Evolutionary conservation across 2,113 vertebrate genomes (phyloP).

Genomic region (Felis chaus): DNA sequence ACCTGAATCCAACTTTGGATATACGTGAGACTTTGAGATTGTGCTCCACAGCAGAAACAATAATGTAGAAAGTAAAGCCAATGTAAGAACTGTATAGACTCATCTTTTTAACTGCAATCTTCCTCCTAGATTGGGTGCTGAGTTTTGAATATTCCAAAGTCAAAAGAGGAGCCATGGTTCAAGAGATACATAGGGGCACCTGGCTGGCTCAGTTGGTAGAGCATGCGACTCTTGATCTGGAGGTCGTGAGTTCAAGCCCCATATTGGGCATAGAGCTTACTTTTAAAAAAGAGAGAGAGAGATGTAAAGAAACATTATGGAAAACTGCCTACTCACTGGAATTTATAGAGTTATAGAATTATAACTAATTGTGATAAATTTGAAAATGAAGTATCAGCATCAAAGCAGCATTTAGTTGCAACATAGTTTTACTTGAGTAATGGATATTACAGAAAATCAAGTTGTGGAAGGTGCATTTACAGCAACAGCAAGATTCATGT

Average conservation of each 20-base stretch:
- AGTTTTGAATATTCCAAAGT: constrained; percentile 20
- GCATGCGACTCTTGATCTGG: not conserved
- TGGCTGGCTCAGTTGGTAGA: not conserved
- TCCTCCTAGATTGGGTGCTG: not conserved
- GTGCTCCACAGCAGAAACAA: not conserved
- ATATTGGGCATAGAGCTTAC: not conserved
- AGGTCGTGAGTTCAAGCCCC: not conserved
- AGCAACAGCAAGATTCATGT: not conserved
- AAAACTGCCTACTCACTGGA: not conserved
- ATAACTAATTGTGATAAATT: not conserved
- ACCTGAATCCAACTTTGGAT: constrained; percentile 19
- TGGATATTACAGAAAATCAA: not conserved
- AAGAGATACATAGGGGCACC: not conserved
- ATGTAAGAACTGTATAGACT: not conserved
- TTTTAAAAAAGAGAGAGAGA: not conserved
- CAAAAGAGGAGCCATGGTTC: not conserved
- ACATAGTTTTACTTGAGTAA: not conserved
- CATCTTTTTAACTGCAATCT: not conserved
- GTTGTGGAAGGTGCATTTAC: not conserved
- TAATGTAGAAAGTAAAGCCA: not conserved
- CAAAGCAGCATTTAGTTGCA: not conserved
- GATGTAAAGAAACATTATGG: not conserved
- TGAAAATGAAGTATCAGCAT: constrained; percentile 39
- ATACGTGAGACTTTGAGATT: not conserved
- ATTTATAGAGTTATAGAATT: not conserved